These are phyloP conservation scores for Potamilus streckersoni DNA, from an alignment of 1,140 invertebrate species.

Conservation along the genomic window DNA sequence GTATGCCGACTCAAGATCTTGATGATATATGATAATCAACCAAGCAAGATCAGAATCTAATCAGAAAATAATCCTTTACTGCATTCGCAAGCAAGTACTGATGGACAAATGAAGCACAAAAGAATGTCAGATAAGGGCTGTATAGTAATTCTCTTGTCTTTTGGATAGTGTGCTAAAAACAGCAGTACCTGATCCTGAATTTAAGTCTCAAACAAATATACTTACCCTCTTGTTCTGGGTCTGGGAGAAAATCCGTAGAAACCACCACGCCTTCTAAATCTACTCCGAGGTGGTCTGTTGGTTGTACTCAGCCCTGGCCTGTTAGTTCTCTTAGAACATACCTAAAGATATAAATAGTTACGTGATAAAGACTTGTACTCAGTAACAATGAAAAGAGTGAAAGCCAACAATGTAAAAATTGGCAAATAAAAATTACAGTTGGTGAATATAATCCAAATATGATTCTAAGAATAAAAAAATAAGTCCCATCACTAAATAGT, in stretches of 20 bases:
- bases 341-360: constrained; percentile 71
- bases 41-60: too few relatives aligned
- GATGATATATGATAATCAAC: too few relatives aligned
- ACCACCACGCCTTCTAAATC: constrained; percentile 69
- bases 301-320: constrained; percentile 95
- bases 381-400: neutral
- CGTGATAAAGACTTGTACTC: too few relatives aligned
- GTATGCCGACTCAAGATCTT: too few relatives aligned
- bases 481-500: too few relatives aligned
- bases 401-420: too few relatives aligned
- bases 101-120: neutral
- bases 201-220: neutral
- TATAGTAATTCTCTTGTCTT: neutral
- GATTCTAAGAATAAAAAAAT: too few relatives aligned
- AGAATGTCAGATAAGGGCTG: neutral
- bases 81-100: constrained; percentile 10
- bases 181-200: neutral
- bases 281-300: constrained; percentile 82
- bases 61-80: too few relatives aligned
- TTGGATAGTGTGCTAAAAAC: neutral
- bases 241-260: constrained; percentile 45
- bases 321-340: constrained; percentile 97
- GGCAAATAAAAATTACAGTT: too few relatives aligned
- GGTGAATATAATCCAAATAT: too few relatives aligned
- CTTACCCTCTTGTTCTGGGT: constrained; percentile 37